Base-by-base conservation (phyloP, 2,888 invertebrate genomes). In the Merodon equestris region DNA sequence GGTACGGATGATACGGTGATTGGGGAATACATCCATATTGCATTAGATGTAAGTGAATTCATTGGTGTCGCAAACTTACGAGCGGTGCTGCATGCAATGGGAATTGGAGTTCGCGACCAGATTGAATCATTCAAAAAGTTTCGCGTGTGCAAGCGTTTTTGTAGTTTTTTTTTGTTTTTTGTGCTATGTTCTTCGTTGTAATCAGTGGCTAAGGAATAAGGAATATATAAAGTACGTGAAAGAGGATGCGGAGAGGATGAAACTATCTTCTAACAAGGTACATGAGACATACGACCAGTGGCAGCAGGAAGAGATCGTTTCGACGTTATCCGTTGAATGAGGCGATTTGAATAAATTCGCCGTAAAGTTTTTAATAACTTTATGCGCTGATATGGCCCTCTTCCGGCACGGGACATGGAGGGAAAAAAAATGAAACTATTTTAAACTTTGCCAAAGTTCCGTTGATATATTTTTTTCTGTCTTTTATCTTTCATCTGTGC, bases 301-400 rank as follows among this genome's bases (percentile, higher is more conserved):
- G 27, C 7, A 27, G 27, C 27, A 57, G 47, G 56, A 53, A 70
- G 47, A 57, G 47, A 76, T 56, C 66, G 45, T 40, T 58, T 47
- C 57, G 27, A 53, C 47, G 57, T 67, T 77, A 58, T 73, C 67
- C 17, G 50, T 40, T 74, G 70, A 61, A 51, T 34, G 38, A 67
- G 50, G 61, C 61, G 61, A 72, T 72, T 77, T 77, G 57, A 79
- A 74, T 79, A 70, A 70, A 64, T 70, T 79, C 63, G 45, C 51
- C 54, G 74, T 79, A 79, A 74, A 79, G 79, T 79, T 79, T 64
- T 63, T 56, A 74, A 60, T 64, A 74, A 79, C 79, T 79, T 50
- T 74, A 74, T 74, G 64, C 68, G 58, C 68, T 66, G 63, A 70
- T 64, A 64, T 64, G 74, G 74, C 64, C 74, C 68, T 73, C 40